phyloP scores from a whole-genome alignment of 2,113 vertebrate species.

The Bufo gargarizans region DNA sequence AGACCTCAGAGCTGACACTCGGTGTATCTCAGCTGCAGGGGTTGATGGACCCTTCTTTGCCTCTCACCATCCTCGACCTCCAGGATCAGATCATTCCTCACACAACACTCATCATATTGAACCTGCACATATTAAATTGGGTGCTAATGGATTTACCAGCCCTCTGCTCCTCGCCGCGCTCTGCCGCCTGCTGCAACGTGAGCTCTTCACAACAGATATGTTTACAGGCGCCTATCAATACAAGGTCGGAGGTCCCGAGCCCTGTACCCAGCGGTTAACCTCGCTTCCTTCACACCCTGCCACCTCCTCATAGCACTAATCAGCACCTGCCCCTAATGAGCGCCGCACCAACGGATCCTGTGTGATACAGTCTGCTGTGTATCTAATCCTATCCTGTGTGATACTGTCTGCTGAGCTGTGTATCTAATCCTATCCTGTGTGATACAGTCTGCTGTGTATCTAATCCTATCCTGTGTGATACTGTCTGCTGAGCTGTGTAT shows the following conservation, averaged over 20 bases:
- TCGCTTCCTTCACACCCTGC: conserved; percentile 37
- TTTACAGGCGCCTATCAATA: conserved; percentile 36
- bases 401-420: too few species aligned
- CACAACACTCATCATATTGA: neutral
- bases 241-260: conserved; percentile 43
- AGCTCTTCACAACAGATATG: neutral
- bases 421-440: too few species aligned
- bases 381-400: too few species aligned
- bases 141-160: conserved; percentile 38
- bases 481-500: too few species aligned
- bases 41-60: neutral
- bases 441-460: too few species aligned
- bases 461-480: too few species aligned
- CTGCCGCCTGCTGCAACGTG: conserved; percentile 30
- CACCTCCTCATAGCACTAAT: conserved; percentile 3
- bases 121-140: conserved; percentile 17
- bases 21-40: neutral
- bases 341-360: neutral
- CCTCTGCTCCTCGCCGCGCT: neutral
- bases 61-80: neutral
- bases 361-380: neutral
- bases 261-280: conserved; percentile 12
- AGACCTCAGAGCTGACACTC: too few species aligned
- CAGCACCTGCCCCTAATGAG: neutral
- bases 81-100: neutral